phyloP scores from a whole-genome alignment of 2,797 vertebrate genomes.

The Semotilus atromaculatus region DNA sequence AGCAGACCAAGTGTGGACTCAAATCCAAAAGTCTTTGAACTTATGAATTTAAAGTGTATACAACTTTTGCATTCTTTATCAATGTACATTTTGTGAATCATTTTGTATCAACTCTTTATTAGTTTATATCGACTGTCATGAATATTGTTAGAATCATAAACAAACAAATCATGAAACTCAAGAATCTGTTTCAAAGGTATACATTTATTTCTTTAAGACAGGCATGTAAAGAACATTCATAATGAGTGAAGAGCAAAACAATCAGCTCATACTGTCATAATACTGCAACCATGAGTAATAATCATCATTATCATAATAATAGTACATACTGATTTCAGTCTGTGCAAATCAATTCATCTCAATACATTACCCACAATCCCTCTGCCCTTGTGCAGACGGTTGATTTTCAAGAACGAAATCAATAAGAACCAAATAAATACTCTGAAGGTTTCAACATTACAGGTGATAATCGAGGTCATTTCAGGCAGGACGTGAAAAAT shows the following conservation, averaged over 20 bases:
- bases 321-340: slow-evolving; percentile 41
- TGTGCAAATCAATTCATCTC: neutral
- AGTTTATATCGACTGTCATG: neutral
- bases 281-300: slow-evolving; percentile 17
- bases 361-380: slow-evolving; percentile 12
- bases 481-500: neutral
- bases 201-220: slow-evolving; percentile 44
- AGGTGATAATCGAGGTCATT: neutral
- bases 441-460: neutral
- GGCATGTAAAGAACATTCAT: slow-evolving; percentile 60
- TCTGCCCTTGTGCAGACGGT: neutral
- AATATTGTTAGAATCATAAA: neutral
- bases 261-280: slow-evolving; percentile 31
- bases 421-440: too few relatives aligned
- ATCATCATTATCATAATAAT: neutral
- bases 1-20: neutral
- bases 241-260: slow-evolving; percentile 51
- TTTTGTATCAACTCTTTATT: neutral
- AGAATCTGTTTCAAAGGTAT: slow-evolving; percentile 30
- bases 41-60: neutral
- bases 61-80: neutral
- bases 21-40: neutral
- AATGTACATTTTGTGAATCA: neutral
- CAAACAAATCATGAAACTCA: neutral
- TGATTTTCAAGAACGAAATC: neutral